A percentile compares a stretch with the other conserved stretches of the same genome.
Conservation (phyloP, 2,888 invertebrate species). For the Ophion ellenae region DNA sequence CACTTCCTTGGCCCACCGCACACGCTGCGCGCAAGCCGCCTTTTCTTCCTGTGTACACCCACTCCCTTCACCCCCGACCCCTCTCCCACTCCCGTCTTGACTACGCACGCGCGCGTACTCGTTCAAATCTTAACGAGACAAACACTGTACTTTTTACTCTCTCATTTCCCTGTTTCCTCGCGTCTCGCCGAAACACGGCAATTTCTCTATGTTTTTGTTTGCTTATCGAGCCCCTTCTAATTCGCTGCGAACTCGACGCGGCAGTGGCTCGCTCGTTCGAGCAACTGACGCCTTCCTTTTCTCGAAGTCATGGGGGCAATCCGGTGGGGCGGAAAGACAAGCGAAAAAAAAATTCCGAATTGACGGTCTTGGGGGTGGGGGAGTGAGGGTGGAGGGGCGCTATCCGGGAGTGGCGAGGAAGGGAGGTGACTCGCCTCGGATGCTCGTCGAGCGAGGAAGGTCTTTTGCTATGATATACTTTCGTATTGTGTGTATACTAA, state of each 20-base stretch:
- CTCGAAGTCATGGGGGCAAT: constrained; percentile 6
- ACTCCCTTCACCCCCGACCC: too few relatives aligned
- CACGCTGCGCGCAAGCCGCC: constrained; percentile 51
- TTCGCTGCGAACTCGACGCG: constrained; percentile 8
- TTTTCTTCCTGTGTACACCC: constrained; percentile 22
- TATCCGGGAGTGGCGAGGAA: neutral
- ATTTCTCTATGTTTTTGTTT: neutral
- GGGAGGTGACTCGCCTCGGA: constrained; percentile 11
- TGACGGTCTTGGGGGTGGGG: neutral
- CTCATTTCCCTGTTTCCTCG: neutral
- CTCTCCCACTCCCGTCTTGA: too few relatives aligned
- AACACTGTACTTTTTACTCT: too few relatives aligned
- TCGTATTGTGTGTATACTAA: constrained; percentile 52
- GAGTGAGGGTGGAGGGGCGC: neutral
- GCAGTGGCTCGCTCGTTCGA: neutral
- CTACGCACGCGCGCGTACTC: neutral
- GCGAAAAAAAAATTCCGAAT: neutral
- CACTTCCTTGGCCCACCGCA: constrained; percentile 42
- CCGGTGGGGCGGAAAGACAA: neutral
- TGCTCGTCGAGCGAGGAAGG: constrained; percentile 2
- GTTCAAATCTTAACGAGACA: constrained; percentile 8
- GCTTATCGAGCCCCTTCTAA: neutral
- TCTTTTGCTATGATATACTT: constrained; percentile 23
- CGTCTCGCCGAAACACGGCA: neutral
- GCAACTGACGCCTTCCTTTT: neutral